These are phyloP conservation scores for Eretmocerus hayati DNA, from an alignment of 2,888 invertebrate species.

Conservation along the genomic window DNA sequence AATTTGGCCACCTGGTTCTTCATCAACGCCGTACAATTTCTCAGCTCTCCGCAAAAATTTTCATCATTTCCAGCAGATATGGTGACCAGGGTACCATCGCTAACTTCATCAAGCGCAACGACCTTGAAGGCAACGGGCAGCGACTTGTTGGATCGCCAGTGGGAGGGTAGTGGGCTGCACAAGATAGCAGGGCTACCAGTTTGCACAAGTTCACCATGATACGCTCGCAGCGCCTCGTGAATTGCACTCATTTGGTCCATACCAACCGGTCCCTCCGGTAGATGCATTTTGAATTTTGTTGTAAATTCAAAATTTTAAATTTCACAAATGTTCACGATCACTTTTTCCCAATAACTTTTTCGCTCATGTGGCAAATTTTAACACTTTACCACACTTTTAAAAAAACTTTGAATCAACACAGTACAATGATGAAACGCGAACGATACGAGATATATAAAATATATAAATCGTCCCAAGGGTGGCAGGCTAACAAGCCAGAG, in stretches of 20 bases:
- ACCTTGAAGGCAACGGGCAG: constrained; percentile 95
- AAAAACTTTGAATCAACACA: no score
- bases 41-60: constrained; percentile 89
- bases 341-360: no score
- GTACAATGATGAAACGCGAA: no score
- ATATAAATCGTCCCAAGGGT: not conserved
- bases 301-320: no score
- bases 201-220: constrained; percentile 86
- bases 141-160: constrained; percentile 98
- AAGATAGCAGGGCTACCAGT: constrained; percentile 94
- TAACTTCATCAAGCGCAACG: constrained; percentile 85
- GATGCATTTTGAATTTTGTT: not conserved
- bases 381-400: no score
- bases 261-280: constrained; percentile 50
- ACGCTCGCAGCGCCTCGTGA: constrained; percentile 76
- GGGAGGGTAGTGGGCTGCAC: constrained; percentile 87
- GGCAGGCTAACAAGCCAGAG: not conserved
- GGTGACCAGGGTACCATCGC: constrained; percentile 89
- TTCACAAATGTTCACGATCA: no score
- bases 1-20: constrained; percentile 98
- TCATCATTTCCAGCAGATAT: constrained; percentile 97
- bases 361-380: no score
- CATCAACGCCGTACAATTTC: constrained; percentile 91
- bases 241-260: constrained; percentile 68
- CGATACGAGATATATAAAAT: no score